Evolutionary conservation across 1,140 invertebrate genomes (phyloP), one percentile per base, ranked within the genome.

Genomic region (Nasonia vitripennis): DNA sequence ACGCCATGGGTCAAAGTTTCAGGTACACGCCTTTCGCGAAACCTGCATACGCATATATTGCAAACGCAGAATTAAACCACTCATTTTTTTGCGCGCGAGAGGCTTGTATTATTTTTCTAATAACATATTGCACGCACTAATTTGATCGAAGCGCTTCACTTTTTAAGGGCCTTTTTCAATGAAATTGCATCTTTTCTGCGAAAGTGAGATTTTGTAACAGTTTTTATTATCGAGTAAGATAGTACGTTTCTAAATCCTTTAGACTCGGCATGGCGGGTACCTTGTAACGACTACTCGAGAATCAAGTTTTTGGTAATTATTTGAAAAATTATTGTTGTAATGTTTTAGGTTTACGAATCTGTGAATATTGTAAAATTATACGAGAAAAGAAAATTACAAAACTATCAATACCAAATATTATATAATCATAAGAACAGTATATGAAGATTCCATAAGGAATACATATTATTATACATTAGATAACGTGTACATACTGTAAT

Each of bases 281-380:
- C 9, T 37, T 80, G n/a, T 68, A 78, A 31, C 2, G 27, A 67
- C 34, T 31, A 48, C 45, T 70, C 41, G 17, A n/a, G 1, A 37
- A 78, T 20, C 51, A 31, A 70, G 10, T 34, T 71, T 45, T 34
- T 48, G 11, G 27, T 62, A 82, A 82, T 62, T n/a, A 74, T 74
- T 62, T 74, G 45, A 71, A 48, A 48, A 81, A 37, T 79, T 79
- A 37, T 79, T 79, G 17, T 6, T 51, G 41, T 81, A 70, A 48
- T 85, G 73, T 68, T 11, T 71, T 31, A 27, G 10, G 9, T 81
- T 70, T 41, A 70, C 14, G 70, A 85, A 51, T 34, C 78, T 86
- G 85, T 86, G 85, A 86, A 86, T 86, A 86, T 78, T 86, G 85
- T 83, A 86, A 78, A 86, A 83, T 86, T 80, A 37, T 23, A 81